These are phyloP conservation scores for Moxostoma hubbsi DNA, from an alignment of 2,797 vertebrate species.

Conservation along the genomic window DNA sequence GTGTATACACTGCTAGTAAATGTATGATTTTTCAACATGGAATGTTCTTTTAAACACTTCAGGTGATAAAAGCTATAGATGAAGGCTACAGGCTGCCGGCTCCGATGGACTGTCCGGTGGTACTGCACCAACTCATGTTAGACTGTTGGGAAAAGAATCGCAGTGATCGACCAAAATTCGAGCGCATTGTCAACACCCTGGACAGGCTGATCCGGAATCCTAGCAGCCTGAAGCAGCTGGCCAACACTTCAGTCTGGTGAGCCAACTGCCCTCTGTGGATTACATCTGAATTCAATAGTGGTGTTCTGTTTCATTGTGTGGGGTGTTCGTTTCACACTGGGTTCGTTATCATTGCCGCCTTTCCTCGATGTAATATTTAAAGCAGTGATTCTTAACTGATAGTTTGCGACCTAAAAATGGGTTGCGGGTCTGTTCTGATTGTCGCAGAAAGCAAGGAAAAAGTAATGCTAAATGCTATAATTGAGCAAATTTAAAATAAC, in stretches of 20 bases:
- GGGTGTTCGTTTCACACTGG: no score
- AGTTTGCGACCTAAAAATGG: no score
- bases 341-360: no score
- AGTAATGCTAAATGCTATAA: no score
- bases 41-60: slow-evolving; percentile 11
- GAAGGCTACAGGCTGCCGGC: slow-evolving; percentile 97
- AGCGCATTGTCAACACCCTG: slow-evolving; percentile 91
- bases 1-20: slow-evolving; percentile 37
- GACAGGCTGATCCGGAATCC: slow-evolving; percentile 97
- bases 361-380: no score
- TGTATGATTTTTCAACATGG: slow-evolving; percentile 1
- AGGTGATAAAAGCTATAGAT: slow-evolving; percentile 97
- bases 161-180: slow-evolving; percentile 93
- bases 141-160: slow-evolving; percentile 98
- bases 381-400: no score
- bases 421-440: no score
- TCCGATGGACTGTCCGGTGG: slow-evolving; percentile 95
- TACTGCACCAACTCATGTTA: slow-evolving; percentile 95
- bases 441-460: no score
- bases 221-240: slow-evolving; percentile 90
- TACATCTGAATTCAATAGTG: slow-evolving; percentile 9
- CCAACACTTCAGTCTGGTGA: slow-evolving; percentile 64
- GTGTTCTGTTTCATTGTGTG: background rate
- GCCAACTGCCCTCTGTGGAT: slow-evolving; percentile 1
- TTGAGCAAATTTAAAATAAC: no score